Base-by-base conservation (phyloP, 2,113 vertebrate genomes). In the Onychorhynchus coronatus region DNA sequence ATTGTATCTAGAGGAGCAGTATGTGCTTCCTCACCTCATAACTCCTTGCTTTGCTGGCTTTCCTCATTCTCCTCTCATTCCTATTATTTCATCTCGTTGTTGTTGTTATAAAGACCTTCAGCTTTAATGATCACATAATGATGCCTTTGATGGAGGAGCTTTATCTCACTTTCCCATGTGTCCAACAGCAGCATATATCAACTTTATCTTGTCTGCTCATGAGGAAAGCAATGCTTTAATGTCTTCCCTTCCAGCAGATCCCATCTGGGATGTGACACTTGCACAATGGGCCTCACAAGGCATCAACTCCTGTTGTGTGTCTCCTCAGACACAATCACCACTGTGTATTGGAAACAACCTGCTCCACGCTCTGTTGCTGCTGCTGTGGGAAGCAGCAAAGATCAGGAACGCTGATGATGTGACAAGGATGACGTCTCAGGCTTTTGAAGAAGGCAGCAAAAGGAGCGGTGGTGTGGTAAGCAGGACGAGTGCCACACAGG, bases 121-220 rank as follows among this genome's bases (percentile, higher is more conserved):
- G 67, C 25, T 31, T 76, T 27, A 61, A 79, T n/a, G 35, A 28
- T 68, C 53, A 65, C 33, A 95, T 76, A 96, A 95, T 59, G 46
- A 72, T 41, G 37, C 30, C 68, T 88, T 94, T 93, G 50, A 89
- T 65, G 22, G 8, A 52, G 16, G 56, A 84, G 70, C 53, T 83
- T 96, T 97, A 97, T 97, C 97, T 97, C 91, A 93, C 89, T 72
- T 85, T 80, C 46, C 91, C 95, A 89, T 3, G 7, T 39, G 89
- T 75, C 67, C 67, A 83, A 15, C n/a, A 71, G 33, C 24, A 56
- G 22, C 68, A 95, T 91, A 42, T 35, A 72, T 97, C 93, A 95
- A 78, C 44, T 77, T 98, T 98, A 99, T 98, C 98, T 98, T 93
- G n/a, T 73, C 68, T 63, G 70, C 89, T 92, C 98, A 98, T 67